Percentiles rank a stretch among this genome's conserved stretches.
Conservation (phyloP, 2,797 vertebrate genomes). For the Lacerta agilis region DNA sequence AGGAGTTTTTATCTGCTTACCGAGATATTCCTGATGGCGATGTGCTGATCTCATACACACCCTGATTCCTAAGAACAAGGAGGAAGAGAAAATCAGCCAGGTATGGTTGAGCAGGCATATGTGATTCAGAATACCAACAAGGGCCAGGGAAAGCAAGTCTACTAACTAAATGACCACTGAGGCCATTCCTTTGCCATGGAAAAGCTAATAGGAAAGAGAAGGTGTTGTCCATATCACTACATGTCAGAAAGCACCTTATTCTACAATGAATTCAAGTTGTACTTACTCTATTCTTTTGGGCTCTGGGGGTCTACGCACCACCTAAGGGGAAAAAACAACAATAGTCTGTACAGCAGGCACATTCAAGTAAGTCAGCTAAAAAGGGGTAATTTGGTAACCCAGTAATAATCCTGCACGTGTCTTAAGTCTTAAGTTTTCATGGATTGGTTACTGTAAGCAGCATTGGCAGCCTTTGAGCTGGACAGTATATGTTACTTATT, state of each 20-base stretch:
- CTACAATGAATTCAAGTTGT: accelerated
- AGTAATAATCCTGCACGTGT: neutral
- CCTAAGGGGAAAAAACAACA: constrained; percentile 65
- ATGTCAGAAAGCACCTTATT: accelerated
- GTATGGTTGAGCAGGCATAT: neutral
- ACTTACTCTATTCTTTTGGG: constrained; percentile 81
- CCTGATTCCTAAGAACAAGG: constrained; percentile 69
- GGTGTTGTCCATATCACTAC: neutral
- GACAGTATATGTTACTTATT: neutral
- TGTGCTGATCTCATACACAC: constrained; percentile 79
- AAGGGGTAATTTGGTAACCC: neutral
- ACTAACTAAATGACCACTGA: neutral
- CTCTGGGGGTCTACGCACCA: constrained; percentile 71
- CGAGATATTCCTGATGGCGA: constrained; percentile 76
- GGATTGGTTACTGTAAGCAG: neutral
- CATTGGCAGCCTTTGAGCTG: neutral
- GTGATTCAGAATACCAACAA: neutral
- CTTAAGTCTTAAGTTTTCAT: neutral
- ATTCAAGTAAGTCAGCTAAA: neutral
- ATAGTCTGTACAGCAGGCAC: neutral
- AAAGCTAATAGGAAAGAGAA: neutral
- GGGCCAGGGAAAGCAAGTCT: neutral
- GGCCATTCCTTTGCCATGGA: neutral
- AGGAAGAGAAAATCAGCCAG: constrained; percentile 36
- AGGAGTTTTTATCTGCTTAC: constrained; percentile 62